A percentile compares a stretch with the other conserved stretches of the same genome.
Evolutionary conservation across 1,140 invertebrate genomes (phyloP).

Genomic region (Goniozus legneri): DNA sequence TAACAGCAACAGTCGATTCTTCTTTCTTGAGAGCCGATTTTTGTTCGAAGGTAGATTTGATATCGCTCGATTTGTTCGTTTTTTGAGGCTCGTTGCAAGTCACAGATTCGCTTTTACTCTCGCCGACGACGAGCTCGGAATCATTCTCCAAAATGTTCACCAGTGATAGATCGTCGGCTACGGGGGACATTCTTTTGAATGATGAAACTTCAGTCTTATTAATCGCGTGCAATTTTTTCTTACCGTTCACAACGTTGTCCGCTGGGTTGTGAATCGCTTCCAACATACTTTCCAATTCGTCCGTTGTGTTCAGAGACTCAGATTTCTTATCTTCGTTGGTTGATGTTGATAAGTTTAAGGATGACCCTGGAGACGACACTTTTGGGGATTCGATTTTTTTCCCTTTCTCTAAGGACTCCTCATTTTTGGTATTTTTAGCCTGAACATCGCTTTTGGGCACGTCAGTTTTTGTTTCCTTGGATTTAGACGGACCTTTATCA

Average conservation of each 20-base stretch:
- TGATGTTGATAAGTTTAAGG: neutral
- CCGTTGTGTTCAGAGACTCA: constrained; percentile 45
- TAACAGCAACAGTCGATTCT: neutral
- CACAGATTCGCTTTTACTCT: constrained; percentile 28
- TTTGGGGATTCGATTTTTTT: constrained; percentile 25
- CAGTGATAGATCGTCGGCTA: constrained; percentile 46
- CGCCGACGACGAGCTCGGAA: constrained; percentile 31
- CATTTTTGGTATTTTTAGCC: constrained; percentile 9
- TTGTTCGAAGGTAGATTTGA: constrained; percentile 10
- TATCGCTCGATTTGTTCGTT: constrained; percentile 27
- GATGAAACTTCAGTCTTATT: constrained; percentile 23
- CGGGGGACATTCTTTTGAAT: constrained; percentile 45
- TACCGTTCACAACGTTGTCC: constrained; percentile 36
- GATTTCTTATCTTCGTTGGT: constrained; percentile 28
- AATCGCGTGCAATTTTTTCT: constrained; percentile 30
- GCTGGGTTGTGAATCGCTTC: constrained; percentile 52
- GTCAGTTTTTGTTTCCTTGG: neutral
- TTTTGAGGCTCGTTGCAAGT: constrained; percentile 23
- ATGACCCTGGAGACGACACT: no score
- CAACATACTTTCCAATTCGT: constrained; percentile 50
- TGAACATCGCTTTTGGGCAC: constrained; percentile 1
- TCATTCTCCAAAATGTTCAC: constrained; percentile 52
- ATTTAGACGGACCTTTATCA: constrained; percentile 10
- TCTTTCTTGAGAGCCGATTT: neutral
- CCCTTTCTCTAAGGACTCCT: neutral